These are phyloP conservation scores for Drosophila affinis DNA, from an alignment of 2,888 invertebrate species.

Conservation along the genomic window DNA sequence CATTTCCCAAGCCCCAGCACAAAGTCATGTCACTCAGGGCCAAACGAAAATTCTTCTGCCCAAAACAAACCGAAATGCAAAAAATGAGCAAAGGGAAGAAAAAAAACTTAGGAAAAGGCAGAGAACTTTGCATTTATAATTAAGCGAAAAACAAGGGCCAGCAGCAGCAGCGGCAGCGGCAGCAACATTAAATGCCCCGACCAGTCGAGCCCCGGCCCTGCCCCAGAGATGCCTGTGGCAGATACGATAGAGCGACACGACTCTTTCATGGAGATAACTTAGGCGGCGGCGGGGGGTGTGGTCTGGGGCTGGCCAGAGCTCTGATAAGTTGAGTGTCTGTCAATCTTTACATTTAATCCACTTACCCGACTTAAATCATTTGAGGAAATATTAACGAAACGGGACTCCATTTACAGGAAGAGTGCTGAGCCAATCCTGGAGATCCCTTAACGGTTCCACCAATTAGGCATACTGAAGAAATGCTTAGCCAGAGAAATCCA, in stretches of 20 bases:
- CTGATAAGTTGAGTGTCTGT: not conserved
- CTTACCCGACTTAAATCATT: conserved; percentile 1
- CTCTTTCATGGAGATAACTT: conserved; percentile 33
- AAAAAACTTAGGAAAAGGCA: conserved; percentile 40
- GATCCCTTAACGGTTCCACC: not conserved
- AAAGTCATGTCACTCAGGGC: conserved; percentile 68
- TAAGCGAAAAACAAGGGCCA: conserved; percentile 59
- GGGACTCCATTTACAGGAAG: not conserved
- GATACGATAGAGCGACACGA: conserved; percentile 44
- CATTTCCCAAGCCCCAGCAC: conserved; percentile 75
- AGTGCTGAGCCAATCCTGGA: not conserved
- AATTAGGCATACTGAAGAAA: too few species aligned
- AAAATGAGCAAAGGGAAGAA: conserved; percentile 18
- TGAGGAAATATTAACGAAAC: not conserved
- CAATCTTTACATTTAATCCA: conserved; percentile 16
- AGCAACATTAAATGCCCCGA: conserved; percentile 21
- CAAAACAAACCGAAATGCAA: conserved; percentile 55
- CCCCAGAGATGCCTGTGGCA: conserved; percentile 31
- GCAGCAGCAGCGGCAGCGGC: not conserved
- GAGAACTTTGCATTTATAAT: conserved; percentile 75
- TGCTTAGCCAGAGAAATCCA: too few species aligned
- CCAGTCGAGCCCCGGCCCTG: not conserved
- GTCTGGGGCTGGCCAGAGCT: too few species aligned
- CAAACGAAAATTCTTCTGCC: conserved; percentile 48
- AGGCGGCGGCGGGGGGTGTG: too few species aligned